Conservation (phyloP, 2,113 vertebrate species). For the Ancistrus triradiatus region DNA sequence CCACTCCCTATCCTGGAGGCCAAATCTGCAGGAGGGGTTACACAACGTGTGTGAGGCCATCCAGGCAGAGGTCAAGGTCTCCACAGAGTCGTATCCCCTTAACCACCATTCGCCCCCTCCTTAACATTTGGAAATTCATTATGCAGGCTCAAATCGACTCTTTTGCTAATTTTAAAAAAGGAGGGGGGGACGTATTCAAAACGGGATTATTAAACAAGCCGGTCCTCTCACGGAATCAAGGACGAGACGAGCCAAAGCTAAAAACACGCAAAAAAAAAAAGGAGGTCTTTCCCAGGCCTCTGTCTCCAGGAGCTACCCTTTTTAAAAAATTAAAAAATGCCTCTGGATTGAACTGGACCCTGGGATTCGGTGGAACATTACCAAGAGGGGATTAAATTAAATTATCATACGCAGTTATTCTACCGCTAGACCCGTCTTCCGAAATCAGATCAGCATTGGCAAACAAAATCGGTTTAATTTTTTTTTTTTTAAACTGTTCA, state of each 20-base stretch:
- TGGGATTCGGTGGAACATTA: slow-evolving; percentile 16
- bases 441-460: too few species aligned
- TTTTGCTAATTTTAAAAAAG: slow-evolving; percentile 64
- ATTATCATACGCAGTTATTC: slow-evolving; percentile 37
- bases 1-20: slow-evolving; percentile 57
- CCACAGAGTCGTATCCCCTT: slow-evolving; percentile 55
- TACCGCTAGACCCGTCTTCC: too few species aligned
- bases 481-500: too few species aligned
- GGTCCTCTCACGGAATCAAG: slow-evolving; percentile 41
- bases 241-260: slow-evolving; percentile 45
- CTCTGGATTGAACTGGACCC: slow-evolving; percentile 43
- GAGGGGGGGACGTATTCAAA: slow-evolving; percentile 51
- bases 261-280: slow-evolving; percentile 28
- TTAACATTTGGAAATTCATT: slow-evolving; percentile 65
- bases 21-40: slow-evolving; percentile 52
- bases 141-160: slow-evolving; percentile 43
- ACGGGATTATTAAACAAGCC: slow-evolving; percentile 58
- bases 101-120: not conserved
- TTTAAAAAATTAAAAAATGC: too few species aligned
- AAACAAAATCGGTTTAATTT: too few species aligned
- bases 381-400: slow-evolving; percentile 40
- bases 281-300: slow-evolving; percentile 15
- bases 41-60: slow-evolving; percentile 45
- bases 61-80: slow-evolving; percentile 58
- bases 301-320: slow-evolving; percentile 23